Evolutionary conservation across 2,888 invertebrate species (phyloP), one percentile per base, ranked within the genome.

Genomic region (Orthosia cruda): DNA sequence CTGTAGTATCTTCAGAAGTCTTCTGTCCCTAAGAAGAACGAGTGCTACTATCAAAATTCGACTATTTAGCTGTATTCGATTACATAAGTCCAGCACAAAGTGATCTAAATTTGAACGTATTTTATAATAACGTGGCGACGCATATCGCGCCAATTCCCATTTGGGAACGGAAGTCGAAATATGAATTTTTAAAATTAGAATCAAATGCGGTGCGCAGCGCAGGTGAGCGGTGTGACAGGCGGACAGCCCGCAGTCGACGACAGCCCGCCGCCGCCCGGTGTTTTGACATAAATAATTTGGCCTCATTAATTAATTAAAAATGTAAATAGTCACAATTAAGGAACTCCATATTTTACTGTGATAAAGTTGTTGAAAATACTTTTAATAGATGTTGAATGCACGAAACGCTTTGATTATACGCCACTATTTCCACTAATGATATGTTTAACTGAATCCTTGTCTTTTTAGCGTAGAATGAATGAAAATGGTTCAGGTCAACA

Each of bases 101-200:
- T 74, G 74, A 76, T 78, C 82, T 88, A 86, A 68, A 78, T 82
- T 84, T 58, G 54, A 76, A 74, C 62, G 68, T 81, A 83, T 79
- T 81, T 82, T 86, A 87, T 80, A 87, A 88, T 87, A 83, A 63
- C 67, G 90, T 83, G 88, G 88, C 89, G 87, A 87, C 89, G 84
- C 90, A 89, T 89, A 93, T 90, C 91, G 94, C 94, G 95, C 95
- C 94, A 95, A 96, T 95, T 95, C 94, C 94, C 94, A 93, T 95
- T 96, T 91, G 92, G 91, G 94, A 96, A 91, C 96, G 96, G 96
- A 96, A 96, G 96, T 96, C 91, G 93, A 94, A 94, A 96, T 95
- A 94, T 95, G 95, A 95, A 91, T 94, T 96, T 96, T 96, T 96
- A 95, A 95, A 95, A 92, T 95, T 96, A 96, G 96, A 95, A 92